phyloP scores from a whole-genome alignment of 1,140 invertebrate species.

The Lucilia cuprina region DNA sequence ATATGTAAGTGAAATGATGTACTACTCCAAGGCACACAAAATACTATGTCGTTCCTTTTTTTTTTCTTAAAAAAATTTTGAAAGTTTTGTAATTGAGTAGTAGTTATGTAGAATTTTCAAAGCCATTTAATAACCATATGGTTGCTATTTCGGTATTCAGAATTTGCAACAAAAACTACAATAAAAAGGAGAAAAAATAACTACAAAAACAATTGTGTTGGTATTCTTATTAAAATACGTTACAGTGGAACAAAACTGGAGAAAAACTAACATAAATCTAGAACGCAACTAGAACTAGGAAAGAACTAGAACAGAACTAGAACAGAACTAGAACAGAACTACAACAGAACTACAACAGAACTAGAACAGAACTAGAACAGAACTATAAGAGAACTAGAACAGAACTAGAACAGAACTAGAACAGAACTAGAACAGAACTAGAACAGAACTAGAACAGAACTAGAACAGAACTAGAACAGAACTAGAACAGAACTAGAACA shows the following conservation, averaged over 20 bases:
- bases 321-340: no score
- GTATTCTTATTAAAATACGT: no score
- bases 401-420: background rate
- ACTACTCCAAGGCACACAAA: background rate
- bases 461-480: background rate
- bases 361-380: no score
- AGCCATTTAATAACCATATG: background rate
- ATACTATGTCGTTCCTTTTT: background rate
- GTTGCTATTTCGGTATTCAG: background rate
- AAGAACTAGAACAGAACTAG: no score
- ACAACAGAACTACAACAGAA: no score
- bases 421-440: background rate
- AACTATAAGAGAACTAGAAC: background rate
- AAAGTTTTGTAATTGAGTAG: slow-evolving; percentile 11
- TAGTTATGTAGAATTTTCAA: background rate
- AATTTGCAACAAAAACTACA: background rate
- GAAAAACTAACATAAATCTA: no score
- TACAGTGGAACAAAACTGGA: no score
- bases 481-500: no score
- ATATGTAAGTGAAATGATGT: background rate
- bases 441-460: background rate
- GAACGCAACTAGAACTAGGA: no score
- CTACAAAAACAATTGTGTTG: no score
- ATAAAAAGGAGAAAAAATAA: background rate
- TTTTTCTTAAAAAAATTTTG: background rate